Conservation (phyloP, 2,888 invertebrate species). For the Mamestra brassicae region DNA sequence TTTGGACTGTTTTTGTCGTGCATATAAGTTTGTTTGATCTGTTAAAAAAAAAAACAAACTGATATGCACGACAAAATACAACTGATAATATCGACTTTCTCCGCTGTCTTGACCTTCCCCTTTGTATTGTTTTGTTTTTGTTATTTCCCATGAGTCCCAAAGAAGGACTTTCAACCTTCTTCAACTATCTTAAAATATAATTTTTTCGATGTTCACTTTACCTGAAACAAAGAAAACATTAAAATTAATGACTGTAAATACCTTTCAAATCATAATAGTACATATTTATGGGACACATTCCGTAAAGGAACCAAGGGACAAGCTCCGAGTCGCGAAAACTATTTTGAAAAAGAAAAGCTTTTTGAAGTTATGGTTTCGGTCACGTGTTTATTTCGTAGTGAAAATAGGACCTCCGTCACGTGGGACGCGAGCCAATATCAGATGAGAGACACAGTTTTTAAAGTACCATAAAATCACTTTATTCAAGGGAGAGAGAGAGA, state of each 20-base stretch:
- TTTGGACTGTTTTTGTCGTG: too few relatives aligned
- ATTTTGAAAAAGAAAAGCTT: neutral
- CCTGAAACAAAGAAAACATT: slow-evolving; percentile 38
- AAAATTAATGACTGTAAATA: neutral
- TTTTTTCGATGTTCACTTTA: slow-evolving; percentile 17
- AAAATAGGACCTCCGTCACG: neutral
- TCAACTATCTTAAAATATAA: neutral
- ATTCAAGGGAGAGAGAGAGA: neutral
- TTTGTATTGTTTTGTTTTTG: too few relatives aligned
- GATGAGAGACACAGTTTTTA: neutral
- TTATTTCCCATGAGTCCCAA: neutral
- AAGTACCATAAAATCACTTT: neutral
- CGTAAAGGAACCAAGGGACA: neutral
- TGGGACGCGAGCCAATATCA: neutral
- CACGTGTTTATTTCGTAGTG: neutral
- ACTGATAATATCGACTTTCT: too few relatives aligned
- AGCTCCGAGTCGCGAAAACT: neutral
- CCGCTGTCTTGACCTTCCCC: neutral
- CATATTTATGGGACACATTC: neutral
- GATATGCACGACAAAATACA: too few relatives aligned
- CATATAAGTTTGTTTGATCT: too few relatives aligned
- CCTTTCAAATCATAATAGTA: neutral
- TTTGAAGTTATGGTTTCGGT: neutral
- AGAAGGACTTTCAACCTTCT: neutral
- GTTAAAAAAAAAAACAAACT: too few relatives aligned